Conservation (phyloP, 1,140 invertebrate genomes). For the Colletes latitarsis region DNA sequence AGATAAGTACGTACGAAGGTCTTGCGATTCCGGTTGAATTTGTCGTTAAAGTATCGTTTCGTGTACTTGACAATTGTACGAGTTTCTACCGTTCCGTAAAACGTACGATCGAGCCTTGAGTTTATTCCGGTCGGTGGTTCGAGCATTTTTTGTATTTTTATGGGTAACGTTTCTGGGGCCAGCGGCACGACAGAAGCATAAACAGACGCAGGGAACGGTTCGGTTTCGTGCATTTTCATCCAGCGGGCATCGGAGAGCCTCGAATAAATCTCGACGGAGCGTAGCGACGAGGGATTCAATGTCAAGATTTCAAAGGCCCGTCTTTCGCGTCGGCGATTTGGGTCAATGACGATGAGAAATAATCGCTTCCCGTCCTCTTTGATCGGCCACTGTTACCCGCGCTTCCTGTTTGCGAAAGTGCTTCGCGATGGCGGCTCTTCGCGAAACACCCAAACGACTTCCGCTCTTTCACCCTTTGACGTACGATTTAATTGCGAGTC, state of each 20-base stretch:
- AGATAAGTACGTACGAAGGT: too few species aligned
- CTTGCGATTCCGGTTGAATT: too few species aligned
- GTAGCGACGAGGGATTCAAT: conserved; percentile 28
- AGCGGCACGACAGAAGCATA: neutral
- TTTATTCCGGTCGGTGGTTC: neutral
- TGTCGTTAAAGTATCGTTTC: neutral
- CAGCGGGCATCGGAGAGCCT: neutral
- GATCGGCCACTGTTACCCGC: neutral
- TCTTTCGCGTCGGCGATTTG: conserved; percentile 24
- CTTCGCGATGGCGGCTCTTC: neutral
- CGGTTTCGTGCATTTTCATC: conserved; percentile 7
- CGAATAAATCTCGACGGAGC: conserved; percentile 9
- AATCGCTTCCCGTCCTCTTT: conserved; percentile 45
- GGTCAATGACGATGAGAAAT: conserved; percentile 50
- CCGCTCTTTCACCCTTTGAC: neutral
- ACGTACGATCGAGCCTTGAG: neutral
- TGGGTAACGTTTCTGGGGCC: neutral
- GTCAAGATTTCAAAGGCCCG: conserved; percentile 44
- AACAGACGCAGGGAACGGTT: neutral
- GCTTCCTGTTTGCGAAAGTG: conserved; percentile 41
- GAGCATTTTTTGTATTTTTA: neutral
- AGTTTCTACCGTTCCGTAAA: neutral
- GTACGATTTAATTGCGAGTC: too few species aligned
- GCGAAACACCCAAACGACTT: neutral
- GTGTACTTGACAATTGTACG: neutral